A percentile compares a stretch with the other conserved stretches of the same genome.
Evolutionary conservation across 2,888 invertebrate species (phyloP).

Genomic region (Agrotis clavis): DNA sequence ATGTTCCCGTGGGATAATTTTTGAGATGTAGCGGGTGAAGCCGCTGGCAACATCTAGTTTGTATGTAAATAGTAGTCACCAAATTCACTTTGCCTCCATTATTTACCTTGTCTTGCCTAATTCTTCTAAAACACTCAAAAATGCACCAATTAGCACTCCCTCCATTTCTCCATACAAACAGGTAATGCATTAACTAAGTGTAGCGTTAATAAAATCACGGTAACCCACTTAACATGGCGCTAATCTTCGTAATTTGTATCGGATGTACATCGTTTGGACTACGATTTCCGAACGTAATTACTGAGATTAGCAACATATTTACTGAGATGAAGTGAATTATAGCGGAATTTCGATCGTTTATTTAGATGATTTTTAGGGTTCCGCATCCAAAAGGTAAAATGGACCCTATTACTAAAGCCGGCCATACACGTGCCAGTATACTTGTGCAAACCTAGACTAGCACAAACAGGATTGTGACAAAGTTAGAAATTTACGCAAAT

Average conservation of each 20-base stretch:
- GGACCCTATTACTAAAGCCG: too few relatives aligned
- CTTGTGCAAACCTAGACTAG: too few relatives aligned
- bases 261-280: constrained; percentile 32
- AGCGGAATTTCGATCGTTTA: neutral
- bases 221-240: constrained; percentile 24
- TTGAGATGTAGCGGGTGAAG: too few relatives aligned
- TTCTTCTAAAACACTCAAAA: constrained; percentile 9
- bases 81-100: neutral
- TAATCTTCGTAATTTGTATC: constrained; percentile 48
- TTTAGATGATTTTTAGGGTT: neutral
- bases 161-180: constrained; percentile 14
- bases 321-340: constrained; percentile 23
- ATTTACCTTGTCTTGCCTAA: neutral
- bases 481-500: too few relatives aligned
- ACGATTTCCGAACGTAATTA: constrained; percentile 56
- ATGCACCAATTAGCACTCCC: constrained; percentile 9
- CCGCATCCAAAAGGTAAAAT: too few relatives aligned
- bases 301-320: constrained; percentile 56
- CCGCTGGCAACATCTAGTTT: too few relatives aligned
- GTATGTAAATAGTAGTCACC: too few relatives aligned
- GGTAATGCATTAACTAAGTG: neutral
- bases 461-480: too few relatives aligned
- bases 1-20: too few relatives aligned
- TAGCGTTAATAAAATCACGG: neutral
- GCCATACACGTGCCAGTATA: too few relatives aligned